Conservation (phyloP, 2,888 invertebrate species). For the Thera obeliscata region DNA sequence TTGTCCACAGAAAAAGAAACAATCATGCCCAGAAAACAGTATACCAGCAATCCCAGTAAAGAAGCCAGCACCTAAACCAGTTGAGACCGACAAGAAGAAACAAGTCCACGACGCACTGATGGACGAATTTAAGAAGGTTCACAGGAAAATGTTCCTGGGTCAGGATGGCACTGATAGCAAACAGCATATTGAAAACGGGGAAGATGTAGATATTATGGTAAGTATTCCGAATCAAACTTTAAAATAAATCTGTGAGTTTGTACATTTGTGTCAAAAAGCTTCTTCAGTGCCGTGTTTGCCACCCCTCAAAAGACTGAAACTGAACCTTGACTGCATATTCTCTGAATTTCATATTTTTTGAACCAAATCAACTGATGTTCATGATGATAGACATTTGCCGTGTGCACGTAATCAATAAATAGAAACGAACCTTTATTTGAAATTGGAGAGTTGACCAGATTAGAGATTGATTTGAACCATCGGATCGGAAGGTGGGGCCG, state of each 20-base stretch:
- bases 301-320: no score
- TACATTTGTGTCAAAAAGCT: no score
- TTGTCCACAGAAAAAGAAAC: constrained; percentile 66
- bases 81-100: constrained; percentile 86
- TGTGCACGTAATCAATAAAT: constrained; percentile 24
- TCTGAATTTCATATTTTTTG: constrained; percentile 4
- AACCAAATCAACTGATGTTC: no score
- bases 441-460: no score
- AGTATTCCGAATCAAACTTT: constrained; percentile 18
- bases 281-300: no score
- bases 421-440: constrained; percentile 9
- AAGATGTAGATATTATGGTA: constrained; percentile 34
- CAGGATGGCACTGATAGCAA: constrained; percentile 53
- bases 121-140: constrained; percentile 95
- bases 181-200: constrained; percentile 24
- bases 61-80: constrained; percentile 67
- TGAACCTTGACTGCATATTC: neutral
- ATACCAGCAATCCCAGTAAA: constrained; percentile 56
- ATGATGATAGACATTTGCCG: no score
- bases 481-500: no score
- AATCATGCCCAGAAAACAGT: constrained; percentile 53
- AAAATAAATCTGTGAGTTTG: no score
- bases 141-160: constrained; percentile 92
- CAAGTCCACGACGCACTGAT: constrained; percentile 89
- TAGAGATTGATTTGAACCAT: no score